phyloP scores from a whole-genome alignment of 2,888 invertebrate species.

The Aplocera efformata region DNA sequence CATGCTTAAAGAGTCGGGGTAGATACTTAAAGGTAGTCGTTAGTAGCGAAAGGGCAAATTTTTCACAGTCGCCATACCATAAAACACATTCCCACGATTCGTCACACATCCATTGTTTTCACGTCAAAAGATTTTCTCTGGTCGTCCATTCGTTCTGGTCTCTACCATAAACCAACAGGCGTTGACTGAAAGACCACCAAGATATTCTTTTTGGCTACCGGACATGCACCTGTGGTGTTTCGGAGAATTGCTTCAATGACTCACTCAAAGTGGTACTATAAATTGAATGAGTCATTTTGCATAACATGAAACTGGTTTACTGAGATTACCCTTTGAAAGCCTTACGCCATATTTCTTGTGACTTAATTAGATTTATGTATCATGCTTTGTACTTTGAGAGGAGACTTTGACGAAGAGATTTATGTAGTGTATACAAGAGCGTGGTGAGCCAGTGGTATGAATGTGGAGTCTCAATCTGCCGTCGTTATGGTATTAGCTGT shows the following conservation, averaged over 20 bases:
- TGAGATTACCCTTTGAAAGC: slow-evolving; percentile 1
- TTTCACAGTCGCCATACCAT: slow-evolving; percentile 4
- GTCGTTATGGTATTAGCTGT: too few relatives aligned
- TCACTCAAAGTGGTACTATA: slow-evolving; percentile 24
- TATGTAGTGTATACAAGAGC: too few relatives aligned
- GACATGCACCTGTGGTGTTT: slow-evolving; percentile 40
- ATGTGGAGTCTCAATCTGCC: too few relatives aligned
- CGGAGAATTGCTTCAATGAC: slow-evolving; percentile 37
- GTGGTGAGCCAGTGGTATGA: too few relatives aligned
- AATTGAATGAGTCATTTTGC: slow-evolving; percentile 19
- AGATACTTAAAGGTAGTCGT: neutral
- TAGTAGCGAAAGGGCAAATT: neutral
- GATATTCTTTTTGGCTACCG: slow-evolving; percentile 42
- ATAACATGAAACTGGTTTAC: slow-evolving; percentile 21
- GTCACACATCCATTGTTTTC: slow-evolving; percentile 66
- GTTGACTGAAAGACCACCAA: slow-evolving; percentile 66
- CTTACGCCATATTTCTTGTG: neutral
- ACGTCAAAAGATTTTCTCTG: slow-evolving; percentile 69
- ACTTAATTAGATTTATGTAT: too few relatives aligned
- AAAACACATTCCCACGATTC: slow-evolving; percentile 40
- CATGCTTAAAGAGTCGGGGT: too few relatives aligned
- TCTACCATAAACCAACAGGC: slow-evolving; percentile 41
- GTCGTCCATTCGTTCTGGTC: slow-evolving; percentile 59
- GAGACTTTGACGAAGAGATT: neutral
- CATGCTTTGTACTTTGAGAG: neutral